Evolutionary conservation across 2,797 vertebrate genomes (phyloP).

Genomic region (Pangasius mekongensis): DNA sequence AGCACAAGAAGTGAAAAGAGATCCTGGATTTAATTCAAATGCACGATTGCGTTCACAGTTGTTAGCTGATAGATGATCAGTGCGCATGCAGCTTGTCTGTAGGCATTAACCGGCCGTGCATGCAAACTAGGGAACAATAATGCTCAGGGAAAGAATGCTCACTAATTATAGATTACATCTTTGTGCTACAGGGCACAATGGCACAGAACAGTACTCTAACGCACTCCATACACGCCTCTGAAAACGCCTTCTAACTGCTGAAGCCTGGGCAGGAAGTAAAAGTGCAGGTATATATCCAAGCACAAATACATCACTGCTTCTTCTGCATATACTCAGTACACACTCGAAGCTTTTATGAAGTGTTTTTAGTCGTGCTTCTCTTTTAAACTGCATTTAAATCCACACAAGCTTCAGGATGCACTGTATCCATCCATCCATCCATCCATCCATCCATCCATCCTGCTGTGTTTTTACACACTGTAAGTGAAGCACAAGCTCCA

Average conservation of each 20-base stretch:
- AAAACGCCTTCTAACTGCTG: not conserved
- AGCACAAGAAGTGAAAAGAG: not conserved
- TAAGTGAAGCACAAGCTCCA: not conserved
- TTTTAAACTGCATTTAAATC: not conserved
- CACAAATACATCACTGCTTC: not conserved
- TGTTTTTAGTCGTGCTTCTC: not conserved
- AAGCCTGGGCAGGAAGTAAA: not conserved
- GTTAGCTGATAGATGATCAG: not conserved
- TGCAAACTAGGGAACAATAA: not conserved
- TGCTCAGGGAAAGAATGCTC: not conserved
- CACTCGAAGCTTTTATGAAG: not conserved
- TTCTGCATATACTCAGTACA: not conserved
- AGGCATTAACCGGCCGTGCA: not conserved
- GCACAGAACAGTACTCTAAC: not conserved
- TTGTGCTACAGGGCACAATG: not conserved
- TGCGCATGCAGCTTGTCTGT: not conserved
- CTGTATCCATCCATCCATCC: not conserved
- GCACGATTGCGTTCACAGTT: not conserved
- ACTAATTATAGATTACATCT: constrained; percentile 2
- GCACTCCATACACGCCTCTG: not conserved
- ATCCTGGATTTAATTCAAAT: not conserved
- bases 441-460: not conserved
- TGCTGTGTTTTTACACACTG: not conserved
- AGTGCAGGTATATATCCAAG: not conserved
- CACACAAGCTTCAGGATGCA: not conserved